Base-by-base conservation (phyloP, 2,113 vertebrate species). In the Mastomys natalensis region DNA sequence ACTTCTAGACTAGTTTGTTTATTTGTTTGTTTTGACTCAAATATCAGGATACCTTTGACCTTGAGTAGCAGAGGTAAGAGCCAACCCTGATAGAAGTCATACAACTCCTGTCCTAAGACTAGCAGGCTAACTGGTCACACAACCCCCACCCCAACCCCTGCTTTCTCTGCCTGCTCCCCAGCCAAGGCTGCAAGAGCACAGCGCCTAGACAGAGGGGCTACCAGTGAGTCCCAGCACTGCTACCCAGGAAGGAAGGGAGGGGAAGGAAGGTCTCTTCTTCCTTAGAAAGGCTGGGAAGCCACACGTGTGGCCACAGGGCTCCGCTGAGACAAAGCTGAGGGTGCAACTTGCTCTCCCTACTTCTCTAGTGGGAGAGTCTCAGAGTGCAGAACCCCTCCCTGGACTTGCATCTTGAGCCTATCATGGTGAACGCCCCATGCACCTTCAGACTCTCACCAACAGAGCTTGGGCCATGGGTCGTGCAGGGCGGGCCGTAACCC, bases 151-250 rank as follows among this genome's bases (percentile, higher is more conserved):
- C 48, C 2, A 16, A 66, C 70, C 45, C 3, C 48, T 2, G 21
- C 37, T 37, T 58, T 48, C 77, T 31, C 77, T n/a, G 7, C 58
- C 58, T 34, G n/a, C 55, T n/a, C 21, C 1, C 76, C 89, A 82
- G 84, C 78, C 89, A 37, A 91, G 95, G 26, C 97, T 58, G 96
- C 80, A 98, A 98, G 97, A 95, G 96, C 40, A 51, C 29, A 62
- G 78, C 0, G 0, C 58, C 87, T 68, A 2, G 4, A 19, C 19
- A 43, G 51, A 66, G 60, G 51, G 76, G 88, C 89, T 55, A 22
- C 40, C 37, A 78, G 51, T n/a, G 37, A 73, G 87, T 40, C 9
- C 11, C 7, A n/a, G 48, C 78, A 1, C 19, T 34, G 7, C 19
- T 34, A 2, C 37, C 58, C 29, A 68, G 43, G 45, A 87, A 51